phyloP scores from a whole-genome alignment of 2,888 invertebrate species.

The Drosophila peninsularis region DNA sequence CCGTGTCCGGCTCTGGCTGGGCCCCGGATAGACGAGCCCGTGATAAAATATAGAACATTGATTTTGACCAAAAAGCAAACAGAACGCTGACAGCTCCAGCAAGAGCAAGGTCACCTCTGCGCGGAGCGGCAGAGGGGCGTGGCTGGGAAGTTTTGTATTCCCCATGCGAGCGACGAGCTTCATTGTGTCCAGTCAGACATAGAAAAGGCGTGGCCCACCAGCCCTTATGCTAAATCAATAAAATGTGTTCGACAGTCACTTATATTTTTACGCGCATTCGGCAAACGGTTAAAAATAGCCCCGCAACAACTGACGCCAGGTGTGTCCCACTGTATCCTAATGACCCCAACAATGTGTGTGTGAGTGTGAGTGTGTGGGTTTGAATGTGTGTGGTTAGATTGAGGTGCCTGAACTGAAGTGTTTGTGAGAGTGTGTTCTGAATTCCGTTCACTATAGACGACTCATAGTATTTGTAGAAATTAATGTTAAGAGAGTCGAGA shows the following conservation, averaged over 20 bases:
- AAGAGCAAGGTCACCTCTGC: constrained; percentile 37
- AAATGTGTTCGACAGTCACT: constrained; percentile 59
- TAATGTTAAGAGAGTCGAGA: too few species aligned
- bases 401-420: constrained; percentile 8
- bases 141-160: not conserved
- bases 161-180: constrained; percentile 16
- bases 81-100: constrained; percentile 16
- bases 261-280: constrained; percentile 66
- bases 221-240: constrained; percentile 63
- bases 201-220: constrained; percentile 43
- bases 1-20: constrained; percentile 17
- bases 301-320: constrained; percentile 30
- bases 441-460: too few species aligned
- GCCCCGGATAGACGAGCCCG: constrained; percentile 26
- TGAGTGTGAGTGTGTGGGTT: not conserved
- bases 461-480: not conserved
- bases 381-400: not conserved
- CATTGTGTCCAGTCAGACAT: constrained; percentile 54
- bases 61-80: constrained; percentile 57
- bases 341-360: constrained; percentile 10
- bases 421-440: not conserved
- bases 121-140: not conserved
- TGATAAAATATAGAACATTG: constrained; percentile 75
- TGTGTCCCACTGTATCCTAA: constrained; percentile 37
- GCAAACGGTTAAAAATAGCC: constrained; percentile 63